phyloP scores from a whole-genome alignment of 2,888 invertebrate genomes.

The Smittia aterrima region DNA sequence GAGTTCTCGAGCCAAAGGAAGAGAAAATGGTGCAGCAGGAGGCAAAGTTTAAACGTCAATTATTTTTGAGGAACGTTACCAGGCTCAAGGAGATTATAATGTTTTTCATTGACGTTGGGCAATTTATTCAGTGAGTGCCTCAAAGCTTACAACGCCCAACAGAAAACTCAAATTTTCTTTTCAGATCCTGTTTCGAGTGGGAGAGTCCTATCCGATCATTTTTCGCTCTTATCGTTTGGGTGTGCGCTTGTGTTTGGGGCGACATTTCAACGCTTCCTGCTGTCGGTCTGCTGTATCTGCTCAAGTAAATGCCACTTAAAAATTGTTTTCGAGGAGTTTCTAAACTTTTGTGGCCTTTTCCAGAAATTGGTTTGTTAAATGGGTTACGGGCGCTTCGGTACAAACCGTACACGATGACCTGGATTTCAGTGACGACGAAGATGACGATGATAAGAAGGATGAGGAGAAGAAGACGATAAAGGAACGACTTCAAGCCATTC shows the following conservation, averaged over 20 bases:
- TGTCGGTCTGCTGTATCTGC: conserved; percentile 74
- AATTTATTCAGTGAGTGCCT: conserved; percentile 78
- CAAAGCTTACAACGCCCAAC: not conserved
- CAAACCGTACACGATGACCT: conserved; percentile 63
- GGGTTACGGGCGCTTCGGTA: conserved; percentile 51
- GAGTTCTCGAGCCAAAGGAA: conserved; percentile 93
- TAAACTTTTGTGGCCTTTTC: conserved; percentile 18
- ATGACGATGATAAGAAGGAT: conserved; percentile 88
- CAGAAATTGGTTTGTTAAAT: conserved; percentile 53
- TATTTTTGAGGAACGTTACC: conserved; percentile 91
- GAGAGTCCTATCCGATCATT: conserved; percentile 84
- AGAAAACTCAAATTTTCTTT: too few relatives aligned
- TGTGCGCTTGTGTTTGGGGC: conserved; percentile 88
- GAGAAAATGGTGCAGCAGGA: conserved; percentile 94
- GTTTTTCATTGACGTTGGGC: conserved; percentile 84
- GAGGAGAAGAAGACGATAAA: conserved; percentile 95
- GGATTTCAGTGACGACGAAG: conserved; percentile 75
- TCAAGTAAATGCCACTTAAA: conserved; percentile 56
- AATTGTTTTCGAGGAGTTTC: not conserved
- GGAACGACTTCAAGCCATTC: conserved; percentile 90
- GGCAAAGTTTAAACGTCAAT: conserved; percentile 90
- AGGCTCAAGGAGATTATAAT: conserved; percentile 85
- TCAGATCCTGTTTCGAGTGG: conserved; percentile 95
- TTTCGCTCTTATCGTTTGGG: conserved; percentile 78
- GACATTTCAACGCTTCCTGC: conserved; percentile 94